Evolutionary conservation across 2,113 vertebrate genomes (phyloP).

Genomic region (Engystomops pustulosus): DNA sequence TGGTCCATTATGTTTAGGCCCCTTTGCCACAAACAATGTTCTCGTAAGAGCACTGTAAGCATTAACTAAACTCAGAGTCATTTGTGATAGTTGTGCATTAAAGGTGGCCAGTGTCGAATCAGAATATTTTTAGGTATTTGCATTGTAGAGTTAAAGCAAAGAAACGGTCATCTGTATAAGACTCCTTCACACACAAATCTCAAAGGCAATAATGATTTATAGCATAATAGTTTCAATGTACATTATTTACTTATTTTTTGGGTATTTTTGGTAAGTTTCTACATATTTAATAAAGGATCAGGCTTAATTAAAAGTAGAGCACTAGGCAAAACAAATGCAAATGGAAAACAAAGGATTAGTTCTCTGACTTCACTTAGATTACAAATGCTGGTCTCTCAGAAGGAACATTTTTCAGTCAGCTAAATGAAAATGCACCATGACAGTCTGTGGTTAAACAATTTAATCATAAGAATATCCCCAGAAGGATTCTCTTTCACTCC

Average conservation of each 20-base stretch:
- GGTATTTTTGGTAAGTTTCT: neutral
- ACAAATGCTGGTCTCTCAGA: neutral
- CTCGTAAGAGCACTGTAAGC: no score
- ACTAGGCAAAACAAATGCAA: neutral
- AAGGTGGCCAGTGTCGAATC: no score
- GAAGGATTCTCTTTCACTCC: constrained; percentile 48
- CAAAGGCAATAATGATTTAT: neutral
- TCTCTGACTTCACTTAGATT: constrained; percentile 13
- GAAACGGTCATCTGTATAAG: neutral
- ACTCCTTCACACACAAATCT: neutral
- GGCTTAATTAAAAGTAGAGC: constrained; percentile 28
- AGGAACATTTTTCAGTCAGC: constrained; percentile 63
- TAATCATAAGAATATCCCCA: constrained; percentile 24
- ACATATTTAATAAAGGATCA: constrained; percentile 6
- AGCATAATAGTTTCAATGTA: neutral
- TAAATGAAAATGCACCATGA: constrained; percentile 61
- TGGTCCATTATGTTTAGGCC: no score
- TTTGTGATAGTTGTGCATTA: no score
- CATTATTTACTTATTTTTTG: neutral
- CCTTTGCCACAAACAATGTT: no score
- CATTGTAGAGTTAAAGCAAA: neutral
- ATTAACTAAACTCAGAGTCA: no score
- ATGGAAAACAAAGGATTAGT: neutral
- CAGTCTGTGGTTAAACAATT: constrained; percentile 49
- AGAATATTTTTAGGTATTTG: no score